Conservation (phyloP, 1,140 invertebrate genomes). For the Dendroctonus ponderosae region DNA sequence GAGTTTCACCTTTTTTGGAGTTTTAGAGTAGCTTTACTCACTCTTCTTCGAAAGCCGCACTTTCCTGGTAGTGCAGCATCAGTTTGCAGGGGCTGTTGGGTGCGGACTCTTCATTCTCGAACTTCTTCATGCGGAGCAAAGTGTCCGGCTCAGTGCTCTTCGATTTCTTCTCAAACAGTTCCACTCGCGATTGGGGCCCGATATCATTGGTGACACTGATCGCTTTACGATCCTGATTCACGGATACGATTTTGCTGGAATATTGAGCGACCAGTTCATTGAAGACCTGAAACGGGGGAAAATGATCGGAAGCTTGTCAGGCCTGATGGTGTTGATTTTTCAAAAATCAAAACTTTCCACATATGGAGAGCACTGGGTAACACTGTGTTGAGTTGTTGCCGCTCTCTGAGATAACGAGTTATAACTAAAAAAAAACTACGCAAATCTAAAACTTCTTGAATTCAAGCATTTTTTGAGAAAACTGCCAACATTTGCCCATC, state of each 20-base stretch:
- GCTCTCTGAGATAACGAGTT: no score
- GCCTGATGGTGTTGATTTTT: background rate
- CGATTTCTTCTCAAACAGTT: conserved; percentile 56
- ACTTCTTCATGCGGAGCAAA: conserved; percentile 55
- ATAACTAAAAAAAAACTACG: no score
- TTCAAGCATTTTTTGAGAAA: no score
- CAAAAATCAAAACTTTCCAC: no score
- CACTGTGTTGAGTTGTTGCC: no score
- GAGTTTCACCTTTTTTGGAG: background rate
- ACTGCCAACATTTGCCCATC: no score
- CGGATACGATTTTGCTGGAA: conserved; percentile 51
- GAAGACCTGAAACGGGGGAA: conserved; percentile 44
- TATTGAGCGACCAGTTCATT: conserved; percentile 61
- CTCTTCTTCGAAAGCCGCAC: conserved; percentile 22
- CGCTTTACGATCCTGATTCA: conserved; percentile 42
- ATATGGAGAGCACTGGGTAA: no score
- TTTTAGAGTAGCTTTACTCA: no score
- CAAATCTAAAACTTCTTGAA: no score
- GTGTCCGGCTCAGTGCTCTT: conserved; percentile 55
- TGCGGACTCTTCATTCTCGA: conserved; percentile 59
- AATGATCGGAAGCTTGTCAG: background rate
- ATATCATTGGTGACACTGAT: conserved; percentile 59
- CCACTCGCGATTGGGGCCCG: conserved; percentile 59
- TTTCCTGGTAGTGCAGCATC: conserved; percentile 20
- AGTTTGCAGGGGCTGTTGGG: conserved; percentile 59